These are phyloP conservation scores for Pelobates cultripes DNA, from an alignment of 2,797 vertebrate species.

Conservation along the genomic window DNA sequence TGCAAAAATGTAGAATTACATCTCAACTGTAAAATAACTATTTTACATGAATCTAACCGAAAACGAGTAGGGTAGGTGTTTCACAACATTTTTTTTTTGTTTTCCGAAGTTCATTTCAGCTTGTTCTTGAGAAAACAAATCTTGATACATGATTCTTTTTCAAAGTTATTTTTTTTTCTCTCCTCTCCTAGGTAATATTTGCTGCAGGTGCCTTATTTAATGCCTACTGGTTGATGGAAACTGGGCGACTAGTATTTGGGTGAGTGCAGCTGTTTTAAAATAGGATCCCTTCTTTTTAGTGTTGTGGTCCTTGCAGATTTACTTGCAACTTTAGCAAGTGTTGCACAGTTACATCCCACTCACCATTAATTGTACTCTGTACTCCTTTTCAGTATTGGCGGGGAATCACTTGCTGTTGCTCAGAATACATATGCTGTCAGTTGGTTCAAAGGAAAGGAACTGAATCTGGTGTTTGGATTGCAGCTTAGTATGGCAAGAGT, in stretches of 20 bases:
- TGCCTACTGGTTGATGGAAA: constrained; percentile 90
- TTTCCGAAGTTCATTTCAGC: no score
- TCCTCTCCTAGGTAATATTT: constrained; percentile 82
- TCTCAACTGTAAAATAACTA: no score
- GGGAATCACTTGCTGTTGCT: constrained; percentile 94
- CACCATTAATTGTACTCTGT: neutral
- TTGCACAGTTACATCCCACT: neutral
- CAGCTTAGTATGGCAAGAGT: constrained; percentile 97
- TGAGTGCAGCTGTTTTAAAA: constrained; percentile 65
- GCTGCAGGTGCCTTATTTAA: constrained; percentile 84
- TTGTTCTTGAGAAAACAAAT: no score
- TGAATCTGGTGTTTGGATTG: constrained; percentile 95
- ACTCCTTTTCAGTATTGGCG: constrained; percentile 82
- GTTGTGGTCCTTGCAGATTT: neutral
- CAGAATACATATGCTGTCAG: constrained; percentile 97
- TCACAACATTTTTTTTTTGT: no score
- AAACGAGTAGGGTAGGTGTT: no score
- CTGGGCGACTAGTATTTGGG: constrained; percentile 94
- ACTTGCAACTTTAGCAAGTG: neutral
- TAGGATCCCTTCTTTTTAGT: neutral
- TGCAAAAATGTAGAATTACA: no score
- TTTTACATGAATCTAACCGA: no score
- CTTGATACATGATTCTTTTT: no score
- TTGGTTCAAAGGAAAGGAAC: constrained; percentile 98
- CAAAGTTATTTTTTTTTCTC: no score